phyloP scores from a whole-genome alignment of 1,140 invertebrate genomes.

The Pogonomyrmex barbatus region DNA sequence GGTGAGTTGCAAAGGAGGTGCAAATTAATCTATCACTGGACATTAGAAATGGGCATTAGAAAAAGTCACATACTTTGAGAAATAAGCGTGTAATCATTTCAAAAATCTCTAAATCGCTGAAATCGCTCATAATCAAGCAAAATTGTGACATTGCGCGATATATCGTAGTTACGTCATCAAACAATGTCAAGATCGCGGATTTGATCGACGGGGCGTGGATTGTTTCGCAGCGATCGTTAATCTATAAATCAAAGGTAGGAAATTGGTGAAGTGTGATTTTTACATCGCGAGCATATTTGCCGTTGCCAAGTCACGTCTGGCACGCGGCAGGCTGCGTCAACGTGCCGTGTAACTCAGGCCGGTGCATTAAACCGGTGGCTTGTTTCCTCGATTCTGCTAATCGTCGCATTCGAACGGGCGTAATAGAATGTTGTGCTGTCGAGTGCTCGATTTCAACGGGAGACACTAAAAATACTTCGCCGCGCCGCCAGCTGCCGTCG shows the following conservation, averaged over 20 bases:
- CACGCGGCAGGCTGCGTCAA: slow-evolving; percentile 10
- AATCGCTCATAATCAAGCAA: too few relatives aligned
- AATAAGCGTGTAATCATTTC: too few relatives aligned
- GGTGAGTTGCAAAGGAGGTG: too few relatives aligned
- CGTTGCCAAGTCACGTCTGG: not conserved
- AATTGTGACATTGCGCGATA: too few relatives aligned
- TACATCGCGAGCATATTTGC: not conserved
- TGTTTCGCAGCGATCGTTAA: too few relatives aligned
- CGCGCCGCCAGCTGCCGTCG: slow-evolving; percentile 49
- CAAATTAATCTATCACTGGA: too few relatives aligned
- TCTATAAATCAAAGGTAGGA: not conserved
- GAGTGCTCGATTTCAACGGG: slow-evolving; percentile 51
- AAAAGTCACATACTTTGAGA: too few relatives aligned
- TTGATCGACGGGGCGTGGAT: not conserved
- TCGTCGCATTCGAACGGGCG: slow-evolving; percentile 19
- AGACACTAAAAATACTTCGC: slow-evolving; percentile 63
- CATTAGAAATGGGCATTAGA: too few relatives aligned
- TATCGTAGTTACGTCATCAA: not conserved
- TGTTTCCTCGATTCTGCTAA: slow-evolving; percentile 25
- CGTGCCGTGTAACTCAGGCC: not conserved
- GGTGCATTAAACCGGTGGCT: slow-evolving; percentile 17
- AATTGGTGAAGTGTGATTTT: not conserved
- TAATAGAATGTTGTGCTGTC: slow-evolving; percentile 40
- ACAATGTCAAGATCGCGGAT: not conserved
- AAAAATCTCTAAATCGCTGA: too few relatives aligned